These are phyloP conservation scores for Pteropus alecto DNA, from an alignment of 2,113 vertebrate genomes.

Conservation along the genomic window DNA sequence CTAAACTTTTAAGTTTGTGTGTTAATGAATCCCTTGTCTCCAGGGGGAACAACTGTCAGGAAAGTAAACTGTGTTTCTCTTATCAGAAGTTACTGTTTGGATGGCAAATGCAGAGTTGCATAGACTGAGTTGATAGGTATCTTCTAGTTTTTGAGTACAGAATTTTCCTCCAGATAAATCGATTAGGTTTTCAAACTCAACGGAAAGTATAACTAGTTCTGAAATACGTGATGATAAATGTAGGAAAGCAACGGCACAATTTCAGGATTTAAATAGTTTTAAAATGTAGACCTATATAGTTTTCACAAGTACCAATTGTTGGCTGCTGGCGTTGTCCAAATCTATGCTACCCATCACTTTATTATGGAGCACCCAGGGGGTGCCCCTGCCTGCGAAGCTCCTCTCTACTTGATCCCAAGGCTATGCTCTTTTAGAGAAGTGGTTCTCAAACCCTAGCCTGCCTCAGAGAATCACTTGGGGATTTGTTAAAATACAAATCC, in stretches of 20 bases:
- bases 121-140: neutral
- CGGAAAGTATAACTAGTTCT: neutral
- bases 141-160: neutral
- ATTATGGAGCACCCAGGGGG: neutral
- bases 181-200: neutral
- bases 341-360: neutral
- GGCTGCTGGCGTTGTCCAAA: neutral
- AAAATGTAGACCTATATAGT: neutral
- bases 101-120: neutral
- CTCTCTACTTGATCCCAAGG: neutral
- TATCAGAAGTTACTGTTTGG: neutral
- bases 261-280: neutral
- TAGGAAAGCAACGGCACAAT: neutral
- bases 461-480: neutral
- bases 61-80: neutral
- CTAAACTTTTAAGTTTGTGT: neutral
- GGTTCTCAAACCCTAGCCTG: neutral
- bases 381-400: neutral
- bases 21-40: neutral
- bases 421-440: fast-evolving
- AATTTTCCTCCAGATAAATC: neutral
- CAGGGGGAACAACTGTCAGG: neutral
- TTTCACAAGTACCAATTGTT: neutral
- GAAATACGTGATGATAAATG: neutral
- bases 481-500: neutral